Conservation (phyloP, 2,888 invertebrate genomes). For the Caenorhabditis sinica region DNA sequence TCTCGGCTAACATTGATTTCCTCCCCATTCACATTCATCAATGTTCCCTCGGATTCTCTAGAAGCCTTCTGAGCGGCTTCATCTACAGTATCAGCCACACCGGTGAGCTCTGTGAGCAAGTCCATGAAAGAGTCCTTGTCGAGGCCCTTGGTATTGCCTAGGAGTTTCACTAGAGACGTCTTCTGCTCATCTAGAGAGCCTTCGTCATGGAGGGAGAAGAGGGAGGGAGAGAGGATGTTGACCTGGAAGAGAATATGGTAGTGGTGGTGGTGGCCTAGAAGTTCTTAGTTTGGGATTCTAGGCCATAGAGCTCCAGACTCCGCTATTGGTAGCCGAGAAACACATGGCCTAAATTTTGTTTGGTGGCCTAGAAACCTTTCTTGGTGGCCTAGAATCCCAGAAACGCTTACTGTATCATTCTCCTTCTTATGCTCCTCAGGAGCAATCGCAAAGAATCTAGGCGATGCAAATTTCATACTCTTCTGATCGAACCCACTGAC, state of each 20-base stretch:
- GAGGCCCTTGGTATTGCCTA: conserved; percentile 51
- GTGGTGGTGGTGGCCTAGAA: background rate
- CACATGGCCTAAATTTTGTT: too few relatives aligned
- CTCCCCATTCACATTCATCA: conserved; percentile 70
- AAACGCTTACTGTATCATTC: conserved; percentile 55
- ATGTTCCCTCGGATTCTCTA: conserved; percentile 53
- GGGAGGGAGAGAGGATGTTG: conserved; percentile 77
- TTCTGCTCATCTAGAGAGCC: conserved; percentile 73
- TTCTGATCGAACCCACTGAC: conserved; percentile 66
- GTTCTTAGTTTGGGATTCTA: background rate
- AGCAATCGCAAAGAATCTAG: conserved; percentile 75
- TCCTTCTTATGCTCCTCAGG: conserved; percentile 74
- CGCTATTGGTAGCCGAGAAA: background rate
- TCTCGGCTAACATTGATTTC: conserved; percentile 71
- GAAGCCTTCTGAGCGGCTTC: conserved; percentile 54
- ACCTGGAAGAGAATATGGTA: conserved; percentile 60
- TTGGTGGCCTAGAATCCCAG: background rate
- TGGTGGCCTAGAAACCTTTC: background rate
- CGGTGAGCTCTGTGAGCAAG: conserved; percentile 78
- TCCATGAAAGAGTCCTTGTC: conserved; percentile 77
- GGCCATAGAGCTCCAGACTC: too few relatives aligned
- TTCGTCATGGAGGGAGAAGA: conserved; percentile 76
- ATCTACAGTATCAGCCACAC: conserved; percentile 70
- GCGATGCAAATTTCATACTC: conserved; percentile 71
- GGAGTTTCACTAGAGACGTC: conserved; percentile 43